These are phyloP conservation scores for Pituophis catenifer DNA, from an alignment of 2,113 vertebrate genomes.

Conservation along the genomic window DNA sequence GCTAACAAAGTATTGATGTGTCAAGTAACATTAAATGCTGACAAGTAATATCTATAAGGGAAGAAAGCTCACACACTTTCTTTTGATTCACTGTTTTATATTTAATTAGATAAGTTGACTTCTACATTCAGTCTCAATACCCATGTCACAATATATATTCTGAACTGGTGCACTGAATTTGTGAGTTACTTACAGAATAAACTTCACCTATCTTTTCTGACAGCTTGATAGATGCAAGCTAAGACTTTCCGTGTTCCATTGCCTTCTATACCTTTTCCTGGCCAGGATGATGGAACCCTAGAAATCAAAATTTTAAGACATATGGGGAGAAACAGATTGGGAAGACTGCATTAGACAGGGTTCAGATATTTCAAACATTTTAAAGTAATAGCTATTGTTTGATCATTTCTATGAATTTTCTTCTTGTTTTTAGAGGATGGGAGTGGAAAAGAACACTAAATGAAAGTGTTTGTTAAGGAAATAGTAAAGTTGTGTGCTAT, in stretches of 20 bases:
- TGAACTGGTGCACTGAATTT: not conserved
- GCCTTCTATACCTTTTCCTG: not conserved
- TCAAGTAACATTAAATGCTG: not conserved
- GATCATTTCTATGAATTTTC: not conserved
- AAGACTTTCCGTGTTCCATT: rapidly evolving
- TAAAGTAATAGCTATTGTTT: rapidly evolving
- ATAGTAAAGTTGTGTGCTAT: not conserved
- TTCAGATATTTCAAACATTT: not conserved
- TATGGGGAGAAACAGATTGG: not conserved
- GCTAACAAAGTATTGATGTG: conserved; percentile 33
- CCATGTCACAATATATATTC: not conserved
- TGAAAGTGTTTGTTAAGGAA: not conserved
- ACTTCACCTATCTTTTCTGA: not conserved
- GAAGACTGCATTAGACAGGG: not conserved
- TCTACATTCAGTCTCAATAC: rapidly evolving
- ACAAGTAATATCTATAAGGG: conserved; percentile 33
- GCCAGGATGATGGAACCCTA: not conserved
- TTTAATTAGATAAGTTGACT: conserved; percentile 23
- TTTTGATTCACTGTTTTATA: conserved; percentile 43
- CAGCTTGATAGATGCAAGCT: not conserved
- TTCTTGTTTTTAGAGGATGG: not conserved
- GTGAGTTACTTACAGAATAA: not conserved
- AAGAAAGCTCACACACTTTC: conserved; percentile 47
- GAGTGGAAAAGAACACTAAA: not conserved
- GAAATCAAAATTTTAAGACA: not conserved